A percentile compares a stretch with the other conserved stretches of the same genome.
phyloP scores from a whole-genome alignment of 1,140 invertebrate genomes.

The Mactra quadrangularis region DNA sequence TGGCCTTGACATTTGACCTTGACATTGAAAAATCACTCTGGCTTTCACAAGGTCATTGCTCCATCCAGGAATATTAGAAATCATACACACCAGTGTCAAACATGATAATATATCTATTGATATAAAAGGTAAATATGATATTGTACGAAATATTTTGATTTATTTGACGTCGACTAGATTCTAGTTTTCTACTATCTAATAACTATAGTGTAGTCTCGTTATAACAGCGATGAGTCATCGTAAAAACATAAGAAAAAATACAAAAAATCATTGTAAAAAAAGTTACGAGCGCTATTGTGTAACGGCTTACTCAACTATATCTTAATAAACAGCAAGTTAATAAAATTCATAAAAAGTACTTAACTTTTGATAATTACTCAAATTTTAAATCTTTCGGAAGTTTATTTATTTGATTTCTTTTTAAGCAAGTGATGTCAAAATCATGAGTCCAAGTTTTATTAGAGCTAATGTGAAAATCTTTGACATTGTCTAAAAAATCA shows the following conservation, averaged over 20 bases:
- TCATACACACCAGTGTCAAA: not conserved
- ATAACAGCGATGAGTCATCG: not conserved
- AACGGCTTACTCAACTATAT: too few species aligned
- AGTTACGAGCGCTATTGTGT: too few species aligned
- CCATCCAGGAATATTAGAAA: not conserved
- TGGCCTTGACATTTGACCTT: not conserved
- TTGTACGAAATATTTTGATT: conserved; percentile 1
- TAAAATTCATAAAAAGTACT: not conserved
- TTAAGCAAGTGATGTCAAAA: too few species aligned
- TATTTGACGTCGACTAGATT: conserved; percentile 18
- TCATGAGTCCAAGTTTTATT: too few species aligned
- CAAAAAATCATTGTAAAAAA: too few species aligned
- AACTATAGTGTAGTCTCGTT: conserved; percentile 24
- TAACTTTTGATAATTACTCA: not conserved
- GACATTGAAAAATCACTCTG: not conserved
- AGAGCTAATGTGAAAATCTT: too few species aligned
- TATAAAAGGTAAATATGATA: conserved; percentile 7
- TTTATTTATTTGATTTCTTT: too few species aligned
- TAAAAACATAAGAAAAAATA: not conserved
- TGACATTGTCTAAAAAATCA: too few species aligned
- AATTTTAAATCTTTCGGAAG: not conserved
- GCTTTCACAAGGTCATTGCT: not conserved
- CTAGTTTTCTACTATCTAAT: not conserved
- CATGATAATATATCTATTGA: not conserved
- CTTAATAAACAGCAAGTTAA: too few species aligned